A percentile compares a stretch with the other conserved stretches of the same genome.
These are phyloP conservation scores for Drosophila paucipuncta DNA, from an alignment of 2,888 invertebrate genomes.

Conservation along the genomic window DNA sequence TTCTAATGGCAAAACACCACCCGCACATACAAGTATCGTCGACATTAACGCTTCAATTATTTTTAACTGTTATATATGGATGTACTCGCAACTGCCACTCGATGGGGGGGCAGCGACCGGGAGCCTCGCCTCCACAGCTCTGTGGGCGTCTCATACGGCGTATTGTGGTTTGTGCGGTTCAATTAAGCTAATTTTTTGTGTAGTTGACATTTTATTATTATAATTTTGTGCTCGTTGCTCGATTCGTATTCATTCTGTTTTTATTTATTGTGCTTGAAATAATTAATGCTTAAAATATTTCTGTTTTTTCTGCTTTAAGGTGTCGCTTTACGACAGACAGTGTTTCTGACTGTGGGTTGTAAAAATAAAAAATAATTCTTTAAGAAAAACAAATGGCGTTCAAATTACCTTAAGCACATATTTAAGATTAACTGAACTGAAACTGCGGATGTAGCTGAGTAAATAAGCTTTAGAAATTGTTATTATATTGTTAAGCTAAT, in stretches of 20 bases:
- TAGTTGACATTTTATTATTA: constrained; percentile 67
- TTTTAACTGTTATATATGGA: constrained; percentile 27
- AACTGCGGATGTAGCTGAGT: neutral
- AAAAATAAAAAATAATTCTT: constrained; percentile 29
- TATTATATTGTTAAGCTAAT: neutral
- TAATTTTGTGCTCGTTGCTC: constrained; percentile 59
- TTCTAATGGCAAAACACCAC: constrained; percentile 57
- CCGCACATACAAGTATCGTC: constrained; percentile 30
- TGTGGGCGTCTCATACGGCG: constrained; percentile 36
- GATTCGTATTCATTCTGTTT: constrained; percentile 31
- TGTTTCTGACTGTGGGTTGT: constrained; percentile 28
- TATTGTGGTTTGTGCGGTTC: constrained; percentile 44
- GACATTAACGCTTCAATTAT: constrained; percentile 63
- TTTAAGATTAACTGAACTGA: neutral
- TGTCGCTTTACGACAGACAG: constrained; percentile 32
- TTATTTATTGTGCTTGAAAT: constrained; percentile 60
- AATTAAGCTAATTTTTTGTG: constrained; percentile 63
- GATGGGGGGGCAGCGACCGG: constrained; percentile 48
- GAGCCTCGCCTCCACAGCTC: constrained; percentile 18
- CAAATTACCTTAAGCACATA: constrained; percentile 3
- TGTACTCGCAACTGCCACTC: constrained; percentile 31
- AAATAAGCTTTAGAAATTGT: neutral
- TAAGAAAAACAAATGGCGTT: neutral
- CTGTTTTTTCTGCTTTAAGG: constrained; percentile 40
- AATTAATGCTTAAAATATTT: constrained; percentile 53